Evolutionary conservation across 1,140 invertebrate genomes (phyloP).

Genomic region (Vanessa atalanta): DNA sequence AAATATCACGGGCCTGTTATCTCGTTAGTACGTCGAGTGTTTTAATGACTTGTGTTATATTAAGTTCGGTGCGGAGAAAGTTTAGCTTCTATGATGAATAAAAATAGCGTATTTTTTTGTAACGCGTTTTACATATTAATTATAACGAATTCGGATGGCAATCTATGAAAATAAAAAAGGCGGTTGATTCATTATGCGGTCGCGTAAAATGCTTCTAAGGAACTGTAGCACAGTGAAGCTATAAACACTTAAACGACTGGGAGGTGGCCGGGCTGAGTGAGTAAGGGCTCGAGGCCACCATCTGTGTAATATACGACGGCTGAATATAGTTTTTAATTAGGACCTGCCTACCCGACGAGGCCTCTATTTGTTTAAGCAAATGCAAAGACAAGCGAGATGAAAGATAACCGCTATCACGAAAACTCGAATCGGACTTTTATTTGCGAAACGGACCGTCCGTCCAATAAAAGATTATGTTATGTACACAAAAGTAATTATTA

Average conservation of each 20-base stretch:
- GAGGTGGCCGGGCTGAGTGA: slow-evolving; percentile 54
- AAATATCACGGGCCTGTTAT: slow-evolving; percentile 47
- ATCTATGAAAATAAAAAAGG: slow-evolving; percentile 4
- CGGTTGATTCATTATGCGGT: slow-evolving; percentile 11
- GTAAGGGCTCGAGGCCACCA: slow-evolving; percentile 59
- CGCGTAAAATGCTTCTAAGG: slow-evolving; percentile 26
- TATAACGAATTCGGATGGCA: neutral
- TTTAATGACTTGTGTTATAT: slow-evolving; percentile 42
- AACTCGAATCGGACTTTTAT: slow-evolving; percentile 15
- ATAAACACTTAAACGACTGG: slow-evolving; percentile 55
- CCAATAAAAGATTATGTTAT: slow-evolving; percentile 19
- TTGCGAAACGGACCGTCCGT: slow-evolving; percentile 7
- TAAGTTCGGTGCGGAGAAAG: slow-evolving; percentile 34
- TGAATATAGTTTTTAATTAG: slow-evolving; percentile 76
- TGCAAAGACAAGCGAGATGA: slow-evolving; percentile 61
- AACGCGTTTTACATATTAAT: slow-evolving; percentile 7
- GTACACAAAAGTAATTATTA: slow-evolving; percentile 1
- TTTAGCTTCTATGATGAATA: slow-evolving; percentile 16
- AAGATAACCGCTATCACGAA: slow-evolving; percentile 52
- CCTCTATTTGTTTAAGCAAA: slow-evolving; percentile 74
- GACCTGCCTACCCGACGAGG: slow-evolving; percentile 66
- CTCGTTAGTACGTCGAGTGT: slow-evolving; percentile 43
- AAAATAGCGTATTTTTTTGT: neutral
- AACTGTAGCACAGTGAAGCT: slow-evolving; percentile 30
- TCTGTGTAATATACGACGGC: slow-evolving; percentile 65